Evolutionary conservation across 2,797 vertebrate genomes (phyloP).

Genomic region (Coreius guichenoti): DNA sequence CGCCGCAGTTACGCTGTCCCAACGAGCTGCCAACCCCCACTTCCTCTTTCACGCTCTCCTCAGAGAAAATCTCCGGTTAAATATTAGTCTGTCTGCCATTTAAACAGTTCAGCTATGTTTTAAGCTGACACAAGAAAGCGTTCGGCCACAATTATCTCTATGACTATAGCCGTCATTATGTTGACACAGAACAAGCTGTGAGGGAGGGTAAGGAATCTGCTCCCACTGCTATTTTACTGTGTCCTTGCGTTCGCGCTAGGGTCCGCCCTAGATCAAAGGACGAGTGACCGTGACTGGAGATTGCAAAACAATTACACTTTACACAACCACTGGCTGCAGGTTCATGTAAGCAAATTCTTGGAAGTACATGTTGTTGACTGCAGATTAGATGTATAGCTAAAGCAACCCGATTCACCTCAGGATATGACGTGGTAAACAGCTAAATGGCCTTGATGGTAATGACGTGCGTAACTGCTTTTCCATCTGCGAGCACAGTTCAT

Average conservation of each 20-base stretch:
- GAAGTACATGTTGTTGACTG: constrained; percentile 33
- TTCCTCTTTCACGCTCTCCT: background rate
- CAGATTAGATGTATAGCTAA: constrained; percentile 37
- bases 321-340: constrained; percentile 16
- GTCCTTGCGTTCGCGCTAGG: constrained; percentile 6
- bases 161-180: constrained; percentile 53
- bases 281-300: constrained; percentile 28
- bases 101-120: constrained; percentile 53
- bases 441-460: constrained; percentile 31
- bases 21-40: constrained; percentile 1
- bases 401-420: constrained; percentile 29
- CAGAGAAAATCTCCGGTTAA: constrained; percentile 47
- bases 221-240: constrained; percentile 13
- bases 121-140: constrained; percentile 54
- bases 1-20: background rate
- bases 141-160: constrained; percentile 56
- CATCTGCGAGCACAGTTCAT: constrained; percentile 4
- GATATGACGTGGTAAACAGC: background rate
- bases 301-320: constrained; percentile 32
- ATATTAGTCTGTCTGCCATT: constrained; percentile 41
- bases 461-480: background rate
- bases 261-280: background rate
- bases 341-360: constrained; percentile 19
- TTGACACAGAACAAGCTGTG: constrained; percentile 20
- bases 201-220: constrained; percentile 6